Conservation (phyloP, 2,113 vertebrate species). For the Ivindomyrus marchei region DNA sequence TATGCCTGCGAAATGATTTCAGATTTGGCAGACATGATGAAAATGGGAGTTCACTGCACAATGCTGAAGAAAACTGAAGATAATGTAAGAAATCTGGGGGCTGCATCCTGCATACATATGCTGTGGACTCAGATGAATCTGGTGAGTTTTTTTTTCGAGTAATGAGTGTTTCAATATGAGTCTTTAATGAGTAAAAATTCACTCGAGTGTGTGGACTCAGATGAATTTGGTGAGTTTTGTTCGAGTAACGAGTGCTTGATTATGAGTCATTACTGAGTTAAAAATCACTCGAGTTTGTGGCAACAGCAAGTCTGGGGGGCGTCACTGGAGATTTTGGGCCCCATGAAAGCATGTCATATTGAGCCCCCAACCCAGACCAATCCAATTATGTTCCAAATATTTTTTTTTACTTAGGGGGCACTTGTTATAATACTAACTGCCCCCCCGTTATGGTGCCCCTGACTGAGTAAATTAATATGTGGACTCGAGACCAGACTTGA, state of each 20-base stretch:
- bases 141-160: too few species aligned
- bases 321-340: background rate
- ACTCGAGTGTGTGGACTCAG: too few species aligned
- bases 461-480: background rate
- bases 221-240: too few species aligned
- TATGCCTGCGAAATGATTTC: background rate
- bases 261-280: too few species aligned
- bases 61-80: background rate
- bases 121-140: too few species aligned
- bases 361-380: background rate
- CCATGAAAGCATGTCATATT: background rate
- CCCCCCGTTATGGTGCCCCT: background rate
- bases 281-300: too few species aligned
- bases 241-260: too few species aligned
- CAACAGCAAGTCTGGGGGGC: background rate
- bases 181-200: too few species aligned
- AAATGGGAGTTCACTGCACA: background rate
- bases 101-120: background rate
- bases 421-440: background rate
- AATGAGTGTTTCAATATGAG: too few species aligned
- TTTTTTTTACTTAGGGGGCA: background rate
- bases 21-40: background rate
- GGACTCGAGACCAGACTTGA: too few species aligned
- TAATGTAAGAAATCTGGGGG: background rate
- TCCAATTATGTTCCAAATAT: background rate